phyloP scores from a whole-genome alignment of 1,140 invertebrate genomes.

The Drosophila arizonae region DNA sequence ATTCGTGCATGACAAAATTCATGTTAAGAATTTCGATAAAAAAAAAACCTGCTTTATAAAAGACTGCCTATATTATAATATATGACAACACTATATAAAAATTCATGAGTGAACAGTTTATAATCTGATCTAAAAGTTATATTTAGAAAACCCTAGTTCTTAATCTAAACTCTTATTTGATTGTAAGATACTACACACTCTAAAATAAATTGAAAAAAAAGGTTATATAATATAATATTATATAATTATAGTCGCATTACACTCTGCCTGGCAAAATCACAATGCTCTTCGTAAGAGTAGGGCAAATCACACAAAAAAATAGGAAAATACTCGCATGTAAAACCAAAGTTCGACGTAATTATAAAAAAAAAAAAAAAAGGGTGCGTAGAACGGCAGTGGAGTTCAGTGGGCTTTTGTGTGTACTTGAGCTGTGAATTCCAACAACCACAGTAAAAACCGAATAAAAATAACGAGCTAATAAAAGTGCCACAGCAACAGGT shows the following conservation, averaged over 20 bases:
- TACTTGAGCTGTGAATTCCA: conserved; percentile 52
- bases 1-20: no score
- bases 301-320: conserved; percentile 8
- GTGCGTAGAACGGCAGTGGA: conserved; percentile 51
- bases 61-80: no score
- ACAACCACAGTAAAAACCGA: conserved; percentile 8
- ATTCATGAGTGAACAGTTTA: no score
- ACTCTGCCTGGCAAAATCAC: background rate
- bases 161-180: no score
- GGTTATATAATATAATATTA: no score
- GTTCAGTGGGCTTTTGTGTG: conserved; percentile 35
- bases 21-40: no score
- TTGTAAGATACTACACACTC: no score
- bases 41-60: no score
- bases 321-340: conserved; percentile 28
- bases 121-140: no score
- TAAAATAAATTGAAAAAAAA: no score
- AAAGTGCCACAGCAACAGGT: conserved; percentile 63
- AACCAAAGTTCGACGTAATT: conserved; percentile 59
- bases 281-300: background rate
- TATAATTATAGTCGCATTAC: background rate
- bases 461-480: conserved; percentile 77
- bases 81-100: no score
- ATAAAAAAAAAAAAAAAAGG: conserved; percentile 52
- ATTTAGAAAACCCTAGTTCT: no score